Evolutionary conservation across 2,113 vertebrate species (phyloP).

Genomic region (Lepidothrix coronata): DNA sequence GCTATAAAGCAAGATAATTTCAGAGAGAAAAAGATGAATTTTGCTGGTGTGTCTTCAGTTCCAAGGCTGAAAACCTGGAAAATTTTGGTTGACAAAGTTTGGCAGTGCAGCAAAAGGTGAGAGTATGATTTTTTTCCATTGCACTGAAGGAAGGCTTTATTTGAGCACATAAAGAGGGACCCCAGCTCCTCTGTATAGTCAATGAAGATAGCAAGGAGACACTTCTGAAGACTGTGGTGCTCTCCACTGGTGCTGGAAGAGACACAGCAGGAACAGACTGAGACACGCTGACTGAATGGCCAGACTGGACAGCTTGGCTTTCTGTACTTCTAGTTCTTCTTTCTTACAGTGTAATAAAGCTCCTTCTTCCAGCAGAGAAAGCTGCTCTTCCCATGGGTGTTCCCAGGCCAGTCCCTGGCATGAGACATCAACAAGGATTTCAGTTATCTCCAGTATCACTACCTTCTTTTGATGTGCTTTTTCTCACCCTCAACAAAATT

Average conservation of each 20-base stretch:
- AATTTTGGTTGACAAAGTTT: not conserved
- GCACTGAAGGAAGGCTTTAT: not conserved
- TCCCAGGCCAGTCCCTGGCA: not conserved
- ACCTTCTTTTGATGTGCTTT: not conserved
- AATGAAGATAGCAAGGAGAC: not conserved
- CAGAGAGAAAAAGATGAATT: not conserved
- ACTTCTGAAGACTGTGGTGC: not conserved
- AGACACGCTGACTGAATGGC: accelerated
- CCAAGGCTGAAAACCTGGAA: not conserved
- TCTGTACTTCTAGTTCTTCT: not conserved
- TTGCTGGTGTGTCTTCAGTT: not conserved
- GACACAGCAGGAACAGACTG: not conserved
- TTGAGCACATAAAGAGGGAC: not conserved
- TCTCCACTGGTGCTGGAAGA: not conserved
- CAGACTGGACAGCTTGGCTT: not conserved
- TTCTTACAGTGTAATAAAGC: not conserved
- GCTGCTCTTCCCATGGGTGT: accelerated
- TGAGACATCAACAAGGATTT: not conserved
- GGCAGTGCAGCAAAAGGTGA: not conserved
- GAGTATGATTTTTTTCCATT: not conserved
- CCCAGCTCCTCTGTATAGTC: not conserved
- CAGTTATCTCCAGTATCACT: not conserved
- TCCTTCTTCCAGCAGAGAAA: not conserved
- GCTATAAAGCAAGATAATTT: not conserved
- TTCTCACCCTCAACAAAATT: accelerated